Evolutionary conservation across 2,888 invertebrate species (phyloP), one percentile per base, ranked within the genome.

Genomic region (Trachelus troglodyta): DNA sequence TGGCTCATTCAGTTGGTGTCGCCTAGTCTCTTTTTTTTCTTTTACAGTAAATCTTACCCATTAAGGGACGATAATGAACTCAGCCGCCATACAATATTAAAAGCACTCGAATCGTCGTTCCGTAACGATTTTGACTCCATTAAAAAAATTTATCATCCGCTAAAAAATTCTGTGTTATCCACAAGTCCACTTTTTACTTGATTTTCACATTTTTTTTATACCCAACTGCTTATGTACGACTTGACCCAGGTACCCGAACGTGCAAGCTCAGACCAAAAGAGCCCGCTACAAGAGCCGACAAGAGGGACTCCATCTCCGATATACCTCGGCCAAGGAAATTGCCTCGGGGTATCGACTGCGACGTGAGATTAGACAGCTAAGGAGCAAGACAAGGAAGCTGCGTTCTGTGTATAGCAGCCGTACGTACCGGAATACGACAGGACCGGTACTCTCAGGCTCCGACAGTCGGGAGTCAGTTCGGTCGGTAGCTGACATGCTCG

Each of bases 1-100:
- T 91, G 90, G 90, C 90, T 91, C 91, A 91, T 91, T 90, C 90
- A 89, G 87, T 79, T 78, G 84, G 87, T 88, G 87, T 89, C 87
- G 76, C 69, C 76, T 73, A 79, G 75, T 83, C 80, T 77, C 80
- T 82, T 85, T 81, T 84, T 74, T 75, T 77, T 79, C 75, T 73
- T 87, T 87, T 89, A 88, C 89, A 85, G 87, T 85, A 89, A 89
- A 89, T 89, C 87, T 88, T 84, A 85, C 89, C 56, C 87, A 89
- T 90, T 89, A 90, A 90, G 81, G 85, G 84, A 81, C 82, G 83
- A 86, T 89, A 90, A 90, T 89, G 87, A 90, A 88, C 86, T 85
- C 81, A 56, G 56, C 56, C 56, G 23, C 56, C 56, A 56, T 56
- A 56, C 56, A 56, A 56, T 56, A 56, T 56, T 56, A 23, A 56